These are phyloP conservation scores for Oryzias dopingdopingensis DNA, from an alignment of 2,797 vertebrate species.

Conservation along the genomic window DNA sequence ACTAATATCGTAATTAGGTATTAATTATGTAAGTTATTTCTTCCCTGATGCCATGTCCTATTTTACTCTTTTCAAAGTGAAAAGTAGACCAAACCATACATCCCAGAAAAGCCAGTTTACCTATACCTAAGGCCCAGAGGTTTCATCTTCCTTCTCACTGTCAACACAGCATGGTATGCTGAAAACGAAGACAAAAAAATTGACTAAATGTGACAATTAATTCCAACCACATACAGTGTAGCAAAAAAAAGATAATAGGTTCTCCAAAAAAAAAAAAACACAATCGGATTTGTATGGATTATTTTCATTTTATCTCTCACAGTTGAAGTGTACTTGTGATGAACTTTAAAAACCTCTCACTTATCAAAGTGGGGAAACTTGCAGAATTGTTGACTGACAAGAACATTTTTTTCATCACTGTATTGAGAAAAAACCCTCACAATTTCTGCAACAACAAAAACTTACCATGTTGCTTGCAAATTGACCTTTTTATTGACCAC, in stretches of 20 bases:
- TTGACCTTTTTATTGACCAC: constrained; percentile 8
- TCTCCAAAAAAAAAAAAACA: too few species aligned
- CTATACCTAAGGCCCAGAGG: constrained; percentile 26
- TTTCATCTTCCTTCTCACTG: constrained; percentile 18
- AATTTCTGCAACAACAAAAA: neutral
- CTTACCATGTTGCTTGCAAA: neutral
- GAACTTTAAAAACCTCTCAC: too few species aligned
- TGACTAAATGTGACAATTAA: constrained; percentile 1
- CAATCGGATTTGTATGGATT: too few species aligned
- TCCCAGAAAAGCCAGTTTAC: constrained; percentile 31
- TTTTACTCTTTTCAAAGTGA: too few species aligned
- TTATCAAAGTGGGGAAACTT: too few species aligned
- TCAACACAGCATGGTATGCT: constrained; percentile 29
- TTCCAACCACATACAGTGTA: constrained; percentile 9
- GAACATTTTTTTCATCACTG: too few species aligned
- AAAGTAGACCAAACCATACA: neutral
- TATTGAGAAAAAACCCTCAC: neutral
- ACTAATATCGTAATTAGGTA: too few species aligned
- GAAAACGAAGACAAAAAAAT: constrained; percentile 31
- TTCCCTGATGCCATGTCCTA: too few species aligned
- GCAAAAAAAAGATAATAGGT: neutral
- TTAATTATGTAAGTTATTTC: too few species aligned
- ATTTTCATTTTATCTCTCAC: too few species aligned
- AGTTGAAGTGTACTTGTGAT: too few species aligned
- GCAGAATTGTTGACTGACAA: too few species aligned